phyloP scores from a whole-genome alignment of 2,113 vertebrate species.

The Engystomops pustulosus region DNA sequence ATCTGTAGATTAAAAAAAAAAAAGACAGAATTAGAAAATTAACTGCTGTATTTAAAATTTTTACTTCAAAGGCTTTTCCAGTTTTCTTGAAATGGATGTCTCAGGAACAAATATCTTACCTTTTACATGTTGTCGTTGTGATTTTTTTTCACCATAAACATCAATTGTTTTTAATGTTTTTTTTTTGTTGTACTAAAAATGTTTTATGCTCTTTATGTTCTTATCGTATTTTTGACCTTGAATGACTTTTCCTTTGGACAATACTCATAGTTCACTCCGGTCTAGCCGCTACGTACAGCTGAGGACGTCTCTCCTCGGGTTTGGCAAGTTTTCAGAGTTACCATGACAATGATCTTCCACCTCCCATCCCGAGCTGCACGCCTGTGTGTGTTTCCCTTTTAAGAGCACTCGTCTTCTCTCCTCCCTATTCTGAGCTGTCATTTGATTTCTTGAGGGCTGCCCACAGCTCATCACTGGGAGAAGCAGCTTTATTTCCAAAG shows the following conservation, averaged over 20 bases:
- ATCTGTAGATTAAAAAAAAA: too few relatives aligned
- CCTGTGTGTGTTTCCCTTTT: slow-evolving; percentile 73
- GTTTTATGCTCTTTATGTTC: too few relatives aligned
- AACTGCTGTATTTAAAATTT: too few relatives aligned
- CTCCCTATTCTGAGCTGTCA: slow-evolving; percentile 58
- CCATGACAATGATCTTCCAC: slow-evolving; percentile 49
- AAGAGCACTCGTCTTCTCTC: slow-evolving; percentile 74
- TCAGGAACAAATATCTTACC: too few relatives aligned
- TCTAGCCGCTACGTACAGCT: not conserved
- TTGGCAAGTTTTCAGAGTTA: slow-evolving; percentile 53
- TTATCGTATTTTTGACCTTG: not conserved
- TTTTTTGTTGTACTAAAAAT: too few relatives aligned
- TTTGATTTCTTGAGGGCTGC: slow-evolving; percentile 18
- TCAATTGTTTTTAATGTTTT: too few relatives aligned
- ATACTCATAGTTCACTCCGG: not conserved
- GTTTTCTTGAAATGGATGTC: too few relatives aligned
- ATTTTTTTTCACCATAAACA: too few relatives aligned
- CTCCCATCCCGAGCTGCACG: slow-evolving; percentile 16
- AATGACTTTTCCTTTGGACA: too few relatives aligned
- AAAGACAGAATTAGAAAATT: too few relatives aligned
- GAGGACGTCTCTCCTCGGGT: slow-evolving; percentile 1
- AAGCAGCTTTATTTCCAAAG: slow-evolving; percentile 75
- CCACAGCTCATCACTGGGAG: slow-evolving; percentile 62
- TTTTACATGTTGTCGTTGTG: too few relatives aligned
- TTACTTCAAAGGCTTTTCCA: too few relatives aligned